phyloP scores from a whole-genome alignment of 2,888 invertebrate species.

The Sminthurinus aureus region DNA sequence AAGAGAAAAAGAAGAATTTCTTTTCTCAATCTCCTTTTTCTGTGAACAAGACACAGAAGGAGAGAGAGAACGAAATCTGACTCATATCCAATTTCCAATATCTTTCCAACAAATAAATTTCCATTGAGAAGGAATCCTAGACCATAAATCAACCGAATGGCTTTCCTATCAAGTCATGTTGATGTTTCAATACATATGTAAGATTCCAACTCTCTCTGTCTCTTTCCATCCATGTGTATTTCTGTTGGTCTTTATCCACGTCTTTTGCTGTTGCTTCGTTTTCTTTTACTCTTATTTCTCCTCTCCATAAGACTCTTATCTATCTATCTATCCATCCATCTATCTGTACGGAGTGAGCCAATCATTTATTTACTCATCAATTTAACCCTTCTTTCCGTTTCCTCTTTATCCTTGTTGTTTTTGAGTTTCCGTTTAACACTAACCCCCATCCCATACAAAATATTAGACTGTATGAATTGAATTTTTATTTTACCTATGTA shows the following conservation, averaged over 20 bases:
- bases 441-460: not conserved
- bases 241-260: not conserved
- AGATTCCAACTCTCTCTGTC: not conserved
- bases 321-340: conserved; percentile 13
- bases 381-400: not conserved
- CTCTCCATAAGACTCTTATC: not conserved
- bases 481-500: not conserved
- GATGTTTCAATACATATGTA: conserved; percentile 44
- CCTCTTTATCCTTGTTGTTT: not conserved
- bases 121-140: conserved; percentile 49
- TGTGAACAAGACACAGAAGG: conserved; percentile 11
- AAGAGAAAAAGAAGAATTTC: not conserved
- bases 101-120: conserved; percentile 53
- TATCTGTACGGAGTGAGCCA: not conserved
- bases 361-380: conserved; percentile 24
- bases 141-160: conserved; percentile 49
- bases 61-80: conserved; percentile 43
- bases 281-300: not conserved
- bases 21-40: conserved; percentile 2
- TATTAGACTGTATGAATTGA: not conserved
- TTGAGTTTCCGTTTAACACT: not conserved
- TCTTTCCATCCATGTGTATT: not conserved
- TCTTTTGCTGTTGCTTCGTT: not conserved
- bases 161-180: conserved; percentile 50
- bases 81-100: conserved; percentile 52